These are phyloP conservation scores for Babyrousa celebensis DNA, from an alignment of 2,797 vertebrate genomes.

Conservation along the genomic window DNA sequence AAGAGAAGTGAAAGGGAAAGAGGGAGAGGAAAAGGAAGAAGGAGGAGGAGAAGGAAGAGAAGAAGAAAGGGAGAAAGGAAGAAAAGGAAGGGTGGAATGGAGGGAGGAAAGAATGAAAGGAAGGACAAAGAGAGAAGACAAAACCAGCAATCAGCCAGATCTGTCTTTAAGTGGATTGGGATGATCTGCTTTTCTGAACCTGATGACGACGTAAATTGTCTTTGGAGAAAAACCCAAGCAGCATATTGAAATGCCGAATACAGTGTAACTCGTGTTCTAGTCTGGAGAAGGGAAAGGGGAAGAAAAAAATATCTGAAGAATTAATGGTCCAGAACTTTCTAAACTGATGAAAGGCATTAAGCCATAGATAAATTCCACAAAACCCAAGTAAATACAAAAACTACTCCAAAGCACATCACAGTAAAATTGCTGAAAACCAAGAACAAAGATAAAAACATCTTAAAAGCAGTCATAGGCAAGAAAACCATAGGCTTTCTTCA, in stretches of 20 bases:
- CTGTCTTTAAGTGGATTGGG: background rate
- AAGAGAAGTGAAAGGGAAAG: background rate
- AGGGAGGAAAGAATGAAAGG: background rate
- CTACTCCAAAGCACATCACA: background rate
- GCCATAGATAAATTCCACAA: background rate
- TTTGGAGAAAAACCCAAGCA: background rate
- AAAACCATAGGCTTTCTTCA: slow-evolving; percentile 23
- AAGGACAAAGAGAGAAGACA: background rate
- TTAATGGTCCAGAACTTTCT: background rate
- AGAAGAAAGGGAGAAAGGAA: rapidly evolving
- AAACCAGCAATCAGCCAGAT: background rate
- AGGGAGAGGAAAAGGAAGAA: rapidly evolving
- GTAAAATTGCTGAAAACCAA: background rate
- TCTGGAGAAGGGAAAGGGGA: background rate
- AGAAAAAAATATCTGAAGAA: background rate
- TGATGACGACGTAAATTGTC: background rate
- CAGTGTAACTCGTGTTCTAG: background rate
- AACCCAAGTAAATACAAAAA: background rate
- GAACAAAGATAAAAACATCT: background rate
- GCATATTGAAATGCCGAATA: background rate
- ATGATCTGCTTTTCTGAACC: background rate
- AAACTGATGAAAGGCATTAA: background rate
- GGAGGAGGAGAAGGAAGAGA: rapidly evolving
- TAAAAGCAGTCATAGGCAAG: background rate
- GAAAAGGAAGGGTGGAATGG: rapidly evolving